Evolutionary conservation across 2,113 vertebrate species (phyloP).

Genomic region (Enhydra lutris): DNA sequence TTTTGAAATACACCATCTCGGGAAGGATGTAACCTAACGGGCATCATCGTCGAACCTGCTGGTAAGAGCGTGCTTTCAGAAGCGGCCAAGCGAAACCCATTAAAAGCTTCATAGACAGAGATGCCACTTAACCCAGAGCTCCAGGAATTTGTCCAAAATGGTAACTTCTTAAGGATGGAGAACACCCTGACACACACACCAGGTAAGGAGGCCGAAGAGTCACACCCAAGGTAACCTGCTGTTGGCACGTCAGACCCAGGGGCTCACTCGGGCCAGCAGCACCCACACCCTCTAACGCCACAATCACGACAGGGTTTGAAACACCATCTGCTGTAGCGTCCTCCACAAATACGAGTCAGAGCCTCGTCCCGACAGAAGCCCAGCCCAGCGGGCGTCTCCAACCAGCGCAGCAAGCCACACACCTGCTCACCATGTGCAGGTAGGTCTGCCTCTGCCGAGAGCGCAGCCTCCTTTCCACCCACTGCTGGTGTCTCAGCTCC

Average conservation of each 20-base stretch:
- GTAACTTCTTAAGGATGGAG: background rate
- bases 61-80: background rate
- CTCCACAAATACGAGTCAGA: no score
- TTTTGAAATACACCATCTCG: background rate
- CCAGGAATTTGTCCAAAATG: background rate
- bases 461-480: conserved; percentile 76
- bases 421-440: conserved; percentile 81
- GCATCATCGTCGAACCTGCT: fast-evolving
- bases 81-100: fast-evolving
- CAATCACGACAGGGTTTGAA: background rate
- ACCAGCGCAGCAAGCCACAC: background rate
- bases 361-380: fast-evolving
- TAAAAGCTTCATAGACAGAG: background rate
- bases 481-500: conserved; percentile 72
- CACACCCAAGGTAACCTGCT: fast-evolving
- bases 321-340: background rate
- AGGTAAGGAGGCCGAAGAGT: fast-evolving
- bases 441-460: conserved; percentile 86
- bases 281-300: no score
- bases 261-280: background rate
- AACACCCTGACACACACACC: fast-evolving
- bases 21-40: fast-evolving
- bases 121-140: background rate
- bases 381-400: background rate
- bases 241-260: background rate